phyloP scores from a whole-genome alignment of 2,888 invertebrate species.

The Tiliacea aurago region DNA sequence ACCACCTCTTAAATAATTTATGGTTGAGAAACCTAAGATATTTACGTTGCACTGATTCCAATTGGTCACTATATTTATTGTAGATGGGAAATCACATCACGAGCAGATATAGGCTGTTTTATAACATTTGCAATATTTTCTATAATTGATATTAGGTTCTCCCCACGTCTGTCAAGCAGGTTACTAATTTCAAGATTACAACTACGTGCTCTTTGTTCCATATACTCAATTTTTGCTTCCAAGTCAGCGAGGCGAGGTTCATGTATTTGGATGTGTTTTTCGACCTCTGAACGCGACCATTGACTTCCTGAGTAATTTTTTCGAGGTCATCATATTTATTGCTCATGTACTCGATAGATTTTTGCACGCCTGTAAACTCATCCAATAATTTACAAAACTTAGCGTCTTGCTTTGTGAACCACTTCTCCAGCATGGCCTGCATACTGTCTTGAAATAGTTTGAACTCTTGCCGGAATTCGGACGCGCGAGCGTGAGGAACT shows the following conservation, averaged over 20 bases:
- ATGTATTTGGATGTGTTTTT: background rate
- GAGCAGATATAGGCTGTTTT: background rate
- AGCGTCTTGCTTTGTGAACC: slow-evolving; percentile 1
- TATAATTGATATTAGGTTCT: background rate
- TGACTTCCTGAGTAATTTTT: background rate
- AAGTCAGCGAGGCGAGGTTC: background rate
- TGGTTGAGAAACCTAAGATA: too few relatives aligned
- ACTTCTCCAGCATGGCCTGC: background rate
- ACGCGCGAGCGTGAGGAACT: background rate
- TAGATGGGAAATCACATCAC: background rate
- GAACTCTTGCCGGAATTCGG: background rate
- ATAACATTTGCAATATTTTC: background rate
- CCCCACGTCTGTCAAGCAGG: background rate
- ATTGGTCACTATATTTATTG: too few relatives aligned
- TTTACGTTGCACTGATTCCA: too few relatives aligned
- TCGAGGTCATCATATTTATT: background rate
- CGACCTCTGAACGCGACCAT: background rate
- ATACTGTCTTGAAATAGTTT: background rate
- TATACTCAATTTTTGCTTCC: background rate
- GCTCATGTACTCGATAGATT: background rate
- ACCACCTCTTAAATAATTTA: too few relatives aligned
- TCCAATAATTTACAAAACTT: background rate
- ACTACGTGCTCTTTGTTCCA: too few relatives aligned
- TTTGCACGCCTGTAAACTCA: background rate
- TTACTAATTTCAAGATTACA: too few relatives aligned